Percentiles rank a stretch among this genome's conserved stretches.
Conservation (phyloP, 2,888 invertebrate species). For the Heterodera filipjevi region DNA sequence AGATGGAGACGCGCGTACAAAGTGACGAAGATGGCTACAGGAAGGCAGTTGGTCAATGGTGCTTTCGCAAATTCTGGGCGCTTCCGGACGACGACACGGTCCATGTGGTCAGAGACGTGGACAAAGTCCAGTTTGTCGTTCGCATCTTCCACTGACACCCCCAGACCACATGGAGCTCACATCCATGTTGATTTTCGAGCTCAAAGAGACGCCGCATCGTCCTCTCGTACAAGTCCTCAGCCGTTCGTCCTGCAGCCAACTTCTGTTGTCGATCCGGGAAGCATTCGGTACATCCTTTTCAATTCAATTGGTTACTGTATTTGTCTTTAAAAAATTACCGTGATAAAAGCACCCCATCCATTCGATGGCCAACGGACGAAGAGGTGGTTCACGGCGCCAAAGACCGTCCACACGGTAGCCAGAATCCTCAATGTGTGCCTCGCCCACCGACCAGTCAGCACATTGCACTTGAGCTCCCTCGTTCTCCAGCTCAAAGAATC, state of each 20-base stretch:
- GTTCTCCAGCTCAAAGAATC: conserved; percentile 14
- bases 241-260: conserved; percentile 11
- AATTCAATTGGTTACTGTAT: too few species aligned
- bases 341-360: conserved; percentile 19
- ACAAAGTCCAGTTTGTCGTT: conserved; percentile 24
- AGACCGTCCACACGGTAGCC: conserved; percentile 29
- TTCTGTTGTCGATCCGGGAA: not conserved
- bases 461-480: not conserved
- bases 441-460: conserved; percentile 28
- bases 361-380: conserved; percentile 10
- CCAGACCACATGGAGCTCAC: conserved; percentile 10
- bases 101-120: conserved; percentile 22
- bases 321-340: not conserved
- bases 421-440: conserved; percentile 13
- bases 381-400: not conserved
- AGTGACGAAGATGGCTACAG: conserved; percentile 26
- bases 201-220: conserved; percentile 18
- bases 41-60: conserved; percentile 18
- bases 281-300: conserved; percentile 4
- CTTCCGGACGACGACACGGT: conserved; percentile 18
- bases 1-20: conserved; percentile 19
- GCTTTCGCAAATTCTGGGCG: not conserved
- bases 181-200: conserved; percentile 11
- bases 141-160: not conserved
- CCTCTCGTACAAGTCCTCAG: conserved; percentile 4